Percentiles rank a stretch among this genome's conserved stretches.
Conservation (phyloP, 2,797 vertebrate species). For the Scolopax bukidnonensis region DNA sequence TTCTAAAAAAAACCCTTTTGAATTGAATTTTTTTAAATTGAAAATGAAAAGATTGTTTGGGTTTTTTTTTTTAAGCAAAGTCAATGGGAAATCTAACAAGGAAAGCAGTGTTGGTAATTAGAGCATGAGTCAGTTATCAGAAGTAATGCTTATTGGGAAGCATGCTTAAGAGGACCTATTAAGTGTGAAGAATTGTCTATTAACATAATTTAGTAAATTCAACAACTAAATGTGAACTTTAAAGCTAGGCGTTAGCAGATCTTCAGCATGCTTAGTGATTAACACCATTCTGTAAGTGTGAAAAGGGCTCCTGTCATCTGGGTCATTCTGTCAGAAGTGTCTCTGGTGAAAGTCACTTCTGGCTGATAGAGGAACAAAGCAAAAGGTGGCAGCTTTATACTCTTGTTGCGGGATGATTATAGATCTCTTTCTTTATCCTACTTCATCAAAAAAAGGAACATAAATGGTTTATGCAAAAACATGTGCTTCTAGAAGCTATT, state of each 20-base stretch:
- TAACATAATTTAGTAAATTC: neutral
- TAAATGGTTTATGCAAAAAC: neutral
- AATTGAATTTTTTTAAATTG: neutral
- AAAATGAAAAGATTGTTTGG: neutral
- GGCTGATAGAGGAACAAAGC: neutral
- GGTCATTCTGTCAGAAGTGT: neutral
- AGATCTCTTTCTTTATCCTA: neutral
- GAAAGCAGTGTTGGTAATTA: neutral
- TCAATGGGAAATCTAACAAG: neutral
- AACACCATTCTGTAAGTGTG: neutral
- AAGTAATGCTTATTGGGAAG: neutral
- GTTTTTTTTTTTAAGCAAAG: neutral
- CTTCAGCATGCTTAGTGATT: neutral
- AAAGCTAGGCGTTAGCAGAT: neutral
- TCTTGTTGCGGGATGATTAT: neutral
- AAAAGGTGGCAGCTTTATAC: neutral
- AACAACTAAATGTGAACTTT: neutral
- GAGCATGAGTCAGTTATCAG: neutral
- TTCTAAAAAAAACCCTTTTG: neutral
- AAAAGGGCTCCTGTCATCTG: neutral
- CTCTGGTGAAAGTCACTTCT: neutral
- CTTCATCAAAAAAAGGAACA: neutral
- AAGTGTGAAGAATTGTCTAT: neutral
- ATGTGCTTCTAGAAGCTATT: slow-evolving; percentile 36
- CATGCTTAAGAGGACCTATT: neutral